Conservation (phyloP, 1,140 invertebrate species). For the Drosophila ogumai region DNA sequence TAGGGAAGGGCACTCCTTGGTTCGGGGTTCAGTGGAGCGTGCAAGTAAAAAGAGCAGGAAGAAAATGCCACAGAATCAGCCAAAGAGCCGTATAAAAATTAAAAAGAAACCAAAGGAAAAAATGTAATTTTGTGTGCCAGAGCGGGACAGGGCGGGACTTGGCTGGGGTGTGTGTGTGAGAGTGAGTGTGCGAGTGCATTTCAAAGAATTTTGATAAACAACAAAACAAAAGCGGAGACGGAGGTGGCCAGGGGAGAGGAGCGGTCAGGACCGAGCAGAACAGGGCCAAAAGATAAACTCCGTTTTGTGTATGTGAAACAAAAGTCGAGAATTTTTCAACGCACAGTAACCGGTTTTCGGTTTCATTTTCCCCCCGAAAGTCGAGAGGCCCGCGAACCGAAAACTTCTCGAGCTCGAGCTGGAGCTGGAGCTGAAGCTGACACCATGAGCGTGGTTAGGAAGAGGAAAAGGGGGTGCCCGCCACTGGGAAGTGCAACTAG, state of each 20-base stretch:
- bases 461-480: conserved; percentile 1
- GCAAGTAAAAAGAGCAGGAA: conserved; percentile 60
- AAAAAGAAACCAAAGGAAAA: conserved; percentile 56
- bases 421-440: conserved; percentile 36
- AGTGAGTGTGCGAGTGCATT: conserved; percentile 65
- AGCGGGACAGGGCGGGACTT: conserved; percentile 7
- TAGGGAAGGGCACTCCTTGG: conserved; percentile 36
- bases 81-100: conserved; percentile 76
- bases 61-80: conserved; percentile 75
- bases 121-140: conserved; percentile 72
- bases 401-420: conserved; percentile 16
- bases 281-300: conserved; percentile 72
- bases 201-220: conserved; percentile 82
- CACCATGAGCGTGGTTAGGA: conserved; percentile 27
- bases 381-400: conserved; percentile 12
- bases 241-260: conserved; percentile 5
- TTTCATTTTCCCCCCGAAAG: conserved; percentile 40
- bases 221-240: conserved; percentile 27
- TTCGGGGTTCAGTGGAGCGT: conserved; percentile 66
- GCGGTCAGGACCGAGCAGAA: conserved; percentile 32
- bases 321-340: conserved; percentile 77
- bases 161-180: conserved; percentile 8
- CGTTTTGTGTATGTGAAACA: conserved; percentile 74
- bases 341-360: conserved; percentile 69
- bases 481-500: conserved; percentile 36